These are phyloP conservation scores for Aphelenchoides besseyi DNA, from an alignment of 1,140 invertebrate species.

Conservation along the genomic window DNA sequence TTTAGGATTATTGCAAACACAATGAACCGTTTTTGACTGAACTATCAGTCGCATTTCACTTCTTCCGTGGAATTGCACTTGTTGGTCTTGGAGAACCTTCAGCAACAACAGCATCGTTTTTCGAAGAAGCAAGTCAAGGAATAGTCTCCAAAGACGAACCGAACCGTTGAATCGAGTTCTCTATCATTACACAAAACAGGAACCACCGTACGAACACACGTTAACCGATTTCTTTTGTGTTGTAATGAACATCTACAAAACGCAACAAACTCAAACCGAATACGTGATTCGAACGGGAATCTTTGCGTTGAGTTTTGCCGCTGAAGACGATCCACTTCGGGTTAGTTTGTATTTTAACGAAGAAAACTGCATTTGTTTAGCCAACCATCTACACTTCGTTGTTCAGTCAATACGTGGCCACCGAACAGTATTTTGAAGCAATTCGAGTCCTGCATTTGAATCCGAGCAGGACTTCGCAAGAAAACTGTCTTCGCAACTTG, in stretches of 20 bases:
- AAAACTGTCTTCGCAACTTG: slow-evolving; percentile 35
- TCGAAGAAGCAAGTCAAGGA: slow-evolving; percentile 27
- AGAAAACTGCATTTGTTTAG: no score
- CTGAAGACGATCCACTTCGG: slow-evolving; percentile 20
- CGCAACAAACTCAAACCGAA: slow-evolving; percentile 28
- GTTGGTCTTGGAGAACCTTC: slow-evolving; percentile 31
- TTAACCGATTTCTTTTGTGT: slow-evolving; percentile 30
- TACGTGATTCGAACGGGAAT: slow-evolving; percentile 39
- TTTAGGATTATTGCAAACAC: slow-evolving; percentile 42
- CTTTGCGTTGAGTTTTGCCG: slow-evolving; percentile 27
- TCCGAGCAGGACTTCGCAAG: slow-evolving; percentile 29
- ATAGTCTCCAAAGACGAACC: slow-evolving; percentile 19
- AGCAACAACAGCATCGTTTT: slow-evolving; percentile 17
- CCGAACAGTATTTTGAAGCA: slow-evolving; percentile 33
- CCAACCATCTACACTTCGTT: slow-evolving; percentile 39
- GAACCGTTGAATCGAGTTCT: slow-evolving; percentile 21
- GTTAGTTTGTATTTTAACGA: no score
- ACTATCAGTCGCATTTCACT: slow-evolving; percentile 31
- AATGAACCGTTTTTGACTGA: slow-evolving; percentile 37
- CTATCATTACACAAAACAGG: slow-evolving; percentile 11
- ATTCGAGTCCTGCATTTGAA: slow-evolving; percentile 35
- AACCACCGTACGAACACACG: slow-evolving; percentile 20
- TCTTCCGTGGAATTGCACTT: slow-evolving; percentile 41
- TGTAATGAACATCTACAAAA: slow-evolving; percentile 43
- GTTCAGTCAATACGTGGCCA: slow-evolving; percentile 37